phyloP scores from a whole-genome alignment of 1,140 invertebrate genomes.

The Bombus pyrosoma region DNA sequence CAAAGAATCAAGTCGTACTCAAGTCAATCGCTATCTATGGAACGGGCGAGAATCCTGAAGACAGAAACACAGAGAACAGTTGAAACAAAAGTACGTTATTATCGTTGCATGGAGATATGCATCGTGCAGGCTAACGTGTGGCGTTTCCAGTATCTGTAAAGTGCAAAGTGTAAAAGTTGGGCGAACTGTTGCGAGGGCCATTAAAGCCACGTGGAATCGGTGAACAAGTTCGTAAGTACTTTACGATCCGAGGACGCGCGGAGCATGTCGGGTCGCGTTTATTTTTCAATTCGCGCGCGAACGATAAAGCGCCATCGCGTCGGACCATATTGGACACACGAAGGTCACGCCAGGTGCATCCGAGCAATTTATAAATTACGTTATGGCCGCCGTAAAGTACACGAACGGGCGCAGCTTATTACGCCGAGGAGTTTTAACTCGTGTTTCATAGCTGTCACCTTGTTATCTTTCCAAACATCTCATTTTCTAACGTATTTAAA shows the following conservation, averaged over 20 bases:
- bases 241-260: slow-evolving; percentile 25
- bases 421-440: neutral
- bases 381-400: slow-evolving; percentile 32
- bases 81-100: neutral
- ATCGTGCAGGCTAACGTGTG: neutral
- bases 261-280: slow-evolving; percentile 4
- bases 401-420: slow-evolving; percentile 25
- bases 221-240: slow-evolving; percentile 44
- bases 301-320: slow-evolving; percentile 51
- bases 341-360: slow-evolving; percentile 50
- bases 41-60: neutral
- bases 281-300: slow-evolving; percentile 34
- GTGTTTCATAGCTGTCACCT: slow-evolving; percentile 1
- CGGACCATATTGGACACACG: slow-evolving; percentile 18
- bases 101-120: neutral
- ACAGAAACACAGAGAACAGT: neutral
- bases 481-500: slow-evolving; percentile 22
- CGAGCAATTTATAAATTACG: slow-evolving; percentile 54
- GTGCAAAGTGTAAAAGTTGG: neutral
- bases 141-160: neutral
- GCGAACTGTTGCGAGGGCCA: slow-evolving; percentile 1
- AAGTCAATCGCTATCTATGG: neutral
- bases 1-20: neutral
- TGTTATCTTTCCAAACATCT: slow-evolving; percentile 22
- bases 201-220: slow-evolving; percentile 48